Percentiles rank a stretch among this genome's conserved stretches.
phyloP scores from a whole-genome alignment of 2,888 invertebrate genomes.

The Erynnis tages region DNA sequence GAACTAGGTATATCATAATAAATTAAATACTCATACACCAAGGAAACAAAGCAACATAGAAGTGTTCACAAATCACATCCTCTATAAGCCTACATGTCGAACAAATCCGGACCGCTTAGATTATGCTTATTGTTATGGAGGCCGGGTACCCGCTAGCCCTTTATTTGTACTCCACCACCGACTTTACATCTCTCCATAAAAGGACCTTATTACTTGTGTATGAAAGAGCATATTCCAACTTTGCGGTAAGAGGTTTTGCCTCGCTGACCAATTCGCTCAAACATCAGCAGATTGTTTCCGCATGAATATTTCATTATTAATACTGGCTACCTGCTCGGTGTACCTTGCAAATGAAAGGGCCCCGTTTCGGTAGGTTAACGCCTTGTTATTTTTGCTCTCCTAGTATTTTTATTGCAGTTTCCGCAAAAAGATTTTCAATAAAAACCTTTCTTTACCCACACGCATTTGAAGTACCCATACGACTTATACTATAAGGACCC shows the following conservation, averaged over 20 bases:
- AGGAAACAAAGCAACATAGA: constrained; percentile 39
- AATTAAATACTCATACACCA: constrained; percentile 18
- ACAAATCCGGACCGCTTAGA: constrained; percentile 57
- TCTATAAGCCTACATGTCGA: constrained; percentile 46
- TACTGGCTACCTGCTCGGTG: constrained; percentile 34
- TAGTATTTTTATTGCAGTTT: constrained; percentile 8
- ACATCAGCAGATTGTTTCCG: constrained; percentile 52
- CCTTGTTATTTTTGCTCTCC: constrained; percentile 2
- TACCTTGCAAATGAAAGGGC: constrained; percentile 16
- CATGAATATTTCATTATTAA: constrained; percentile 62
- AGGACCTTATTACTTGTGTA: constrained; percentile 34
- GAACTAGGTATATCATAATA: too few relatives aligned
- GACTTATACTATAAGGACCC: too few relatives aligned
- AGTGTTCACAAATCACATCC: constrained; percentile 34
- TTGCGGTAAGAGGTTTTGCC: constrained; percentile 11
- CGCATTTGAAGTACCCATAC: too few relatives aligned
- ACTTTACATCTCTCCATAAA: constrained; percentile 25
- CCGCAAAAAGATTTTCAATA: background rate
- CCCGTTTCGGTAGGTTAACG: constrained; percentile 2
- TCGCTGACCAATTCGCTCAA: constrained; percentile 35
- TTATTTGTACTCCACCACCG: constrained; percentile 40
- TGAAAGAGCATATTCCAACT: constrained; percentile 36
- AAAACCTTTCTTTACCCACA: too few relatives aligned
- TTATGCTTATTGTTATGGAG: constrained; percentile 62
- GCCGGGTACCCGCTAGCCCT: constrained; percentile 43